Evolutionary conservation across 1,140 invertebrate genomes (phyloP).

Genomic region (Sweltsa coloradensis): DNA sequence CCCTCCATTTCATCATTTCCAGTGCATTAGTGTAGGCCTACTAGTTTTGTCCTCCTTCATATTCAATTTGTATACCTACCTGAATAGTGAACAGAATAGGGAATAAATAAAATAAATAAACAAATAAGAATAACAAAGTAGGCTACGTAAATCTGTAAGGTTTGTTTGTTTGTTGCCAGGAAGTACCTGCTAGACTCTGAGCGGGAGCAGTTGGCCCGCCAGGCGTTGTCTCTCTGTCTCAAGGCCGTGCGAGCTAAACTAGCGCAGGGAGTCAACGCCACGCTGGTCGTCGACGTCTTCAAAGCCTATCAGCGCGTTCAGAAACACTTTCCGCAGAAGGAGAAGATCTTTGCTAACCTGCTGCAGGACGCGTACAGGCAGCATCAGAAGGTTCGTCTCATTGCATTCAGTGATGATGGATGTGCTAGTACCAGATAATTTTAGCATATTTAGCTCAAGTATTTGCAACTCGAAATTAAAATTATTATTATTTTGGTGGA

Average conservation of each 20-base stretch:
- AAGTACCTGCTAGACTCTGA: slow-evolving; percentile 72
- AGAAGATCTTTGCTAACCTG: slow-evolving; percentile 6
- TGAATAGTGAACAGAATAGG: too few species aligned
- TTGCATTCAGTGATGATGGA: too few species aligned
- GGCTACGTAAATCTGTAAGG: too few species aligned
- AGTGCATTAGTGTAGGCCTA: too few species aligned
- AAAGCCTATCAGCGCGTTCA: slow-evolving; percentile 8
- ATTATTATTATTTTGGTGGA: not conserved
- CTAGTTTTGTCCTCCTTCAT: too few species aligned
- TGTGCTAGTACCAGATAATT: too few species aligned
- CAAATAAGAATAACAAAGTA: too few species aligned
- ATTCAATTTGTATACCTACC: too few species aligned
- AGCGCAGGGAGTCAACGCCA: not conserved
- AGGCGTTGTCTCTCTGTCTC: slow-evolving; percentile 55
- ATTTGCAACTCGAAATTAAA: not conserved
- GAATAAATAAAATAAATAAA: too few species aligned
- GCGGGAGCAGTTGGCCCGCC: slow-evolving; percentile 57
- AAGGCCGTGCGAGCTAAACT: slow-evolving; percentile 40
- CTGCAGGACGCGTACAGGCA: slow-evolving; percentile 7
- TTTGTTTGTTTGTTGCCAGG: too few species aligned
- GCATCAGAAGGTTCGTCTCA: not conserved
- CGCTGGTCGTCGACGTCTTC: slow-evolving; percentile 3
- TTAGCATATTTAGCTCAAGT: not conserved
- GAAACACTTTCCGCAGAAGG: slow-evolving; percentile 6
- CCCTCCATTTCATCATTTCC: too few species aligned